phyloP scores from a whole-genome alignment of 2,888 invertebrate species.

The Diarsia rubi region DNA sequence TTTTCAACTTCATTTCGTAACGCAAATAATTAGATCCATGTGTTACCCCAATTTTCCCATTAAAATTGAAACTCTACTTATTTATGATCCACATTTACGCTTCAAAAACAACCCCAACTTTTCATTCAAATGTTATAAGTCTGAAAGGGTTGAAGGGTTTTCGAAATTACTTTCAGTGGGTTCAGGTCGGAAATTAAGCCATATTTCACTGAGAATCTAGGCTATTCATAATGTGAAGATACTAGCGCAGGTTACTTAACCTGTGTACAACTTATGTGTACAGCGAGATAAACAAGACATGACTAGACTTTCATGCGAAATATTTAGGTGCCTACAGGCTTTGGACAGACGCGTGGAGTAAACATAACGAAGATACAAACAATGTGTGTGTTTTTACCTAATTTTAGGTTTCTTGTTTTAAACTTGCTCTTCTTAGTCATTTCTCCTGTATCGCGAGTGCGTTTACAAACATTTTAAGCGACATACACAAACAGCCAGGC shows the following conservation, averaged over 20 bases:
- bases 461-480: not conserved
- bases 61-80: constrained; percentile 60
- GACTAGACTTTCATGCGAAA: not conserved
- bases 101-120: constrained; percentile 65
- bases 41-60: constrained; percentile 63
- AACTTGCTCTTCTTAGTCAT: not conserved
- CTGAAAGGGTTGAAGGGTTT: constrained; percentile 62
- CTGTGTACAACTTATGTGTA: not conserved
- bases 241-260: constrained; percentile 20
- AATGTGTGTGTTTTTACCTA: not conserved
- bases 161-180: constrained; percentile 70
- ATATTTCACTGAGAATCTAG: constrained; percentile 65
- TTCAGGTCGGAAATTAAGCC: constrained; percentile 69
- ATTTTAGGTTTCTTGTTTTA: not conserved
- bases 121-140: constrained; percentile 65
- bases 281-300: constrained; percentile 21
- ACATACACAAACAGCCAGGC: not conserved
- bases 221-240: constrained; percentile 27
- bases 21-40: constrained; percentile 59
- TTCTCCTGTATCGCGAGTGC: not conserved
- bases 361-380: not conserved
- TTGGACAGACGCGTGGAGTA: not conserved
- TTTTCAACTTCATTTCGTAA: constrained; percentile 36
- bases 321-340: not conserved
- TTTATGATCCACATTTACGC: constrained; percentile 62